Evolutionary conservation across 2,113 vertebrate genomes (phyloP).

Genomic region (Tringa solitaria): DNA sequence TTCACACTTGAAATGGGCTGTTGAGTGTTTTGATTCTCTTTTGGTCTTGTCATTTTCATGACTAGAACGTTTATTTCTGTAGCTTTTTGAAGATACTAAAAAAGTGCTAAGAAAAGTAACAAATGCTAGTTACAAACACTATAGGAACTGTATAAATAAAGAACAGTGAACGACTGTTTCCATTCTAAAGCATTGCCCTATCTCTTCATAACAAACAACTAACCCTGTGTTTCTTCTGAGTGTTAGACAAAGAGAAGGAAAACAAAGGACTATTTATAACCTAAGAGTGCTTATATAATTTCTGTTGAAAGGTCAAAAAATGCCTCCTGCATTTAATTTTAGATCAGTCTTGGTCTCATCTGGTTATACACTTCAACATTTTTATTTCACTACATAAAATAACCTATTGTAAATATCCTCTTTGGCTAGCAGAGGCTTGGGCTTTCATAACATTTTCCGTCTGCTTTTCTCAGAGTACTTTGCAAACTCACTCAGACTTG

Average conservation of each 20-base stretch:
- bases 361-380: not conserved
- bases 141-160: slow-evolving; percentile 21
- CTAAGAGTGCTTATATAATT: slow-evolving; percentile 44
- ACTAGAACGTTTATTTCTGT: not conserved
- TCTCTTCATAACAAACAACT: slow-evolving; percentile 42
- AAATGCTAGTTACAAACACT: not conserved
- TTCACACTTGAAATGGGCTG: not conserved
- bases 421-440: not conserved
- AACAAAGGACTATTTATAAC: slow-evolving; percentile 55
- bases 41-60: not conserved
- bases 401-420: not conserved
- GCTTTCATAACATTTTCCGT: not conserved
- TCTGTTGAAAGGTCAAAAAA: slow-evolving; percentile 33
- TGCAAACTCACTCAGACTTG: not conserved
- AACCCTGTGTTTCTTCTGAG: slow-evolving; percentile 45
- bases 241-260: slow-evolving; percentile 43
- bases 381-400: not conserved
- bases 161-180: slow-evolving; percentile 56
- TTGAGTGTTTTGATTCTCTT: not conserved
- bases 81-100: not conserved
- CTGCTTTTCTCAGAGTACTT: not conserved
- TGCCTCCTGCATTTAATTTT: slow-evolving; percentile 25
- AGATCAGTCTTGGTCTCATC: not conserved
- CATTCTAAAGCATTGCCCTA: slow-evolving; percentile 15
- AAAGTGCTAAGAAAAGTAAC: slow-evolving; percentile 21